Evolutionary conservation across 2,888 invertebrate species (phyloP), one percentile per base, ranked within the genome.

Genomic region (Lasioglossum figueresi): DNA sequence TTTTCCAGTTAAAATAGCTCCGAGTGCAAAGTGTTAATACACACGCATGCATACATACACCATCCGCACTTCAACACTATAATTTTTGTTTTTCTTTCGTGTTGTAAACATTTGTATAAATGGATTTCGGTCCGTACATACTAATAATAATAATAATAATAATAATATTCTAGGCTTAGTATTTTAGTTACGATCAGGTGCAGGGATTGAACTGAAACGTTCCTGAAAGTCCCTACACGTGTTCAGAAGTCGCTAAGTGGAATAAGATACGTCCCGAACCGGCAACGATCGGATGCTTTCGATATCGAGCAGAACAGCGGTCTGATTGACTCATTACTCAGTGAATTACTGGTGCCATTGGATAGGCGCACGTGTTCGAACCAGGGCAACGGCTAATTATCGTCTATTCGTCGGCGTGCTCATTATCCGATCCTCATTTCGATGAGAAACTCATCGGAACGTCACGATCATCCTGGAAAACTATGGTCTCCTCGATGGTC

Each of bases 361-460:
- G n/a, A 56, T 34, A 40, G 72, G 40, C 74, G 71, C 83, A 45
- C 84, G 79, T 79, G 78, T 3, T 34, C 56, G 59, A 84, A 83
- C 72, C 68, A 79, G 79, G 83, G 52, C 84, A 83, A 83, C 52
- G 31, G 63, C n/a, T 83, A 84, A 84, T 84, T 83, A 83, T 16
- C 74, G 34, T 75, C 70, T 63, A 63, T 78, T 75, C 70, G 70
- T 14, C 27, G 23, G 34, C 78, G 71, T 31, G 19, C 70, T 77
- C 40, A 63, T 84, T 78, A 52, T 71, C 59, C 34, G 37, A 23
- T 63, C 31, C 19, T 19, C 27, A 3, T 19, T 19, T 63, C 63
- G 63, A 63, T 3, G 63, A 63, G 63, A 19, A 63, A 31, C 63
- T 19, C 59, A 16, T 31, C 16, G 59, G 59, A 12, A 63, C 31